Evolutionary conservation across 2,888 invertebrate genomes (phyloP).

Genomic region (Tetramorium bicarinatum): DNA sequence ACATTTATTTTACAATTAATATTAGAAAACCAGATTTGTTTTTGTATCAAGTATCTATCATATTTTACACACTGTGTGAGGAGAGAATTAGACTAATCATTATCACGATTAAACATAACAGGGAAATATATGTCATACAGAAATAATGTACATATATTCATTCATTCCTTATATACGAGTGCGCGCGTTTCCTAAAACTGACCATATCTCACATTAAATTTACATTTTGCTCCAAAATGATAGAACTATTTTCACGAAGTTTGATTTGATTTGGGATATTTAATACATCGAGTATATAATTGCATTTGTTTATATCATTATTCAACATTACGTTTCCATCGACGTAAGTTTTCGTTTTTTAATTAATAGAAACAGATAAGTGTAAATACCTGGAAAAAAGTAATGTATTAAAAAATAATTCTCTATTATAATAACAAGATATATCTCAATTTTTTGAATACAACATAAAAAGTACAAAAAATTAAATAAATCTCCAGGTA

Average conservation of each 20-base stretch:
- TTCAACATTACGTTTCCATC: background rate
- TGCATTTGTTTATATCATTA: slow-evolving; percentile 12
- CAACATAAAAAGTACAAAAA: slow-evolving; percentile 27
- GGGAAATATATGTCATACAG: slow-evolving; percentile 12
- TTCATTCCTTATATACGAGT: slow-evolving; percentile 8
- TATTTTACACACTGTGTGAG: slow-evolving; percentile 26
- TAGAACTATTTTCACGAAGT: slow-evolving; percentile 33
- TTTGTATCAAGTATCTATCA: slow-evolving; percentile 6
- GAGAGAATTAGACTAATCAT: slow-evolving; percentile 20
- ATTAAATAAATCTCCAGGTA: slow-evolving; percentile 3
- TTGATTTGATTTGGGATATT: slow-evolving; percentile 31
- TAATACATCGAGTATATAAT: slow-evolving; percentile 34
- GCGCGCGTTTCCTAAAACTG: background rate
- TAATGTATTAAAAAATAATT: slow-evolving; percentile 17
- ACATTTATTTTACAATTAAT: slow-evolving; percentile 17
- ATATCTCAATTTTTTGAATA: slow-evolving; percentile 9
- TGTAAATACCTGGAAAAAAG: background rate
- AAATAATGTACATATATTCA: slow-evolving; percentile 36
- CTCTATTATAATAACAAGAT: slow-evolving; percentile 29
- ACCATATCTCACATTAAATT: slow-evolving; percentile 47
- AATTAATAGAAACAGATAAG: slow-evolving; percentile 20
- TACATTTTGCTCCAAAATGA: slow-evolving; percentile 26
- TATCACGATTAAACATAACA: slow-evolving; percentile 43
- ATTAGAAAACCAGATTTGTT: slow-evolving; percentile 17
- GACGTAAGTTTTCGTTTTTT: background rate